These are phyloP conservation scores for Conops quadrifasciatus DNA, from an alignment of 2,888 invertebrate genomes.

Conservation along the genomic window DNA sequence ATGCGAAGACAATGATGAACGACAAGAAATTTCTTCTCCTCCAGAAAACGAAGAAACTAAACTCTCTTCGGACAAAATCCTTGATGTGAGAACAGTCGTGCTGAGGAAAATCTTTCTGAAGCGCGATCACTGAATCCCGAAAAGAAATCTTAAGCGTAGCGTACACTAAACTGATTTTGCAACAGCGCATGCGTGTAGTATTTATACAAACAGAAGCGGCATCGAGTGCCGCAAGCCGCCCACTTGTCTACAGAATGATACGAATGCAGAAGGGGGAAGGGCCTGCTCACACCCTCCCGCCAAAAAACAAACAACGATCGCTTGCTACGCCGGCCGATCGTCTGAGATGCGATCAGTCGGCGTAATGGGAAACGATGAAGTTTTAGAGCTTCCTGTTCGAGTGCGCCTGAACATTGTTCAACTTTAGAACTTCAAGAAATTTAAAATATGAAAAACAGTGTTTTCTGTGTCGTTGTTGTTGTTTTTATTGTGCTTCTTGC, in stretches of 20 bases:
- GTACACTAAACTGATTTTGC: conserved; percentile 55
- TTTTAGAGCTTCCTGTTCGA: conserved; percentile 36
- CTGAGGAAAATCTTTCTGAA: neutral
- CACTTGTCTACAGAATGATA: conserved; percentile 19
- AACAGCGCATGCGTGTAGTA: conserved; percentile 41
- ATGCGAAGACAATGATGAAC: neutral
- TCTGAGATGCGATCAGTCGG: conserved; percentile 5
- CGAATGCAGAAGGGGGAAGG: conserved; percentile 11
- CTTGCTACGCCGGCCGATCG: neutral
- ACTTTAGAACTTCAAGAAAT: conserved; percentile 1
- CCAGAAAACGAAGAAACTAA: too few species aligned
- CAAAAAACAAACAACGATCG: conserved; percentile 14
- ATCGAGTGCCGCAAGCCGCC: neutral
- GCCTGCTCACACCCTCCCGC: neutral
- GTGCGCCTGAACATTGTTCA: neutral
- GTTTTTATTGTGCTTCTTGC: conserved; percentile 16
- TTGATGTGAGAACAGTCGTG: neutral
- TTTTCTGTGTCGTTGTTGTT: conserved; percentile 19
- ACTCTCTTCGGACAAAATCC: too few species aligned
- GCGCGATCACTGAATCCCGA: neutral
- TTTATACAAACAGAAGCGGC: conserved; percentile 41
- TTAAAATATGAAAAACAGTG: neutral
- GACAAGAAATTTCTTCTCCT: neutral
- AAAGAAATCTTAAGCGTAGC: conserved; percentile 26
- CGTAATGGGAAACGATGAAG: conserved; percentile 23